A percentile compares a stretch with the other conserved stretches of the same genome.
phyloP scores from a whole-genome alignment of 1,140 invertebrate species.

The Gryon sp. region DNA sequence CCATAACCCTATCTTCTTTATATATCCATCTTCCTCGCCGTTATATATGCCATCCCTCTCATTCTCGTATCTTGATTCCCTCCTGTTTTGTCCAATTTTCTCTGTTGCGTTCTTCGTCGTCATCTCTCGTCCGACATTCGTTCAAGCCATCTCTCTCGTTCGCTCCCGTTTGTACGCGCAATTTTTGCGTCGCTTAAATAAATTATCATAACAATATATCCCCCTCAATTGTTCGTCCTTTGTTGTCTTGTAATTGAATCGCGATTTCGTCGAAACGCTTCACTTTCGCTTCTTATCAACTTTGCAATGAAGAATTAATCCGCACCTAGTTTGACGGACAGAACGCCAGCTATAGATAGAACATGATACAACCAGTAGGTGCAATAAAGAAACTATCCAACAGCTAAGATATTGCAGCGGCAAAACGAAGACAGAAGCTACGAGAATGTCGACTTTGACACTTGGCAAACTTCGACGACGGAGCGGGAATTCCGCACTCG shows the following conservation, averaged over 20 bases:
- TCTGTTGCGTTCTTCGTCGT: conserved; percentile 39
- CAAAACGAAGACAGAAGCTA: conserved; percentile 39
- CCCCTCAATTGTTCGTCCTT: conserved; percentile 7
- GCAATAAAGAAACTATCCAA: conserved; percentile 53
- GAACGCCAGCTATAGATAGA: conserved; percentile 66
- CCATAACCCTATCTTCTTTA: conserved; percentile 63
- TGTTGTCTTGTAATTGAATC: conserved; percentile 28
- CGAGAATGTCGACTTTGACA: conserved; percentile 71
- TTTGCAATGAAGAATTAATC: conserved; percentile 59
- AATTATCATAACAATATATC: conserved; percentile 50
- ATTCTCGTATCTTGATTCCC: conserved; percentile 24
- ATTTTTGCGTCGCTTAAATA: conserved; percentile 45
- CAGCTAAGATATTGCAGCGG: conserved; percentile 22
- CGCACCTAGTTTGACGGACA: conserved; percentile 52
- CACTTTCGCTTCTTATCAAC: conserved; percentile 67
- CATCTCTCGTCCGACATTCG: conserved; percentile 8
- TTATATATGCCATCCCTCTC: too few relatives aligned
- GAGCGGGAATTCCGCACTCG: conserved; percentile 74
- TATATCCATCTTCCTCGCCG: conserved; percentile 47
- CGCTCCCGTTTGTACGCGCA: conserved; percentile 12
- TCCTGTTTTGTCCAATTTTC: conserved; percentile 36
- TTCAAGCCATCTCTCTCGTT: conserved; percentile 21
- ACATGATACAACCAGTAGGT: conserved; percentile 41
- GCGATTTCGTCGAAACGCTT: conserved; percentile 33
- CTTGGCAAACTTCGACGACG: conserved; percentile 77